Conservation (phyloP, 2,888 invertebrate species). For the Abscondita cerata region DNA sequence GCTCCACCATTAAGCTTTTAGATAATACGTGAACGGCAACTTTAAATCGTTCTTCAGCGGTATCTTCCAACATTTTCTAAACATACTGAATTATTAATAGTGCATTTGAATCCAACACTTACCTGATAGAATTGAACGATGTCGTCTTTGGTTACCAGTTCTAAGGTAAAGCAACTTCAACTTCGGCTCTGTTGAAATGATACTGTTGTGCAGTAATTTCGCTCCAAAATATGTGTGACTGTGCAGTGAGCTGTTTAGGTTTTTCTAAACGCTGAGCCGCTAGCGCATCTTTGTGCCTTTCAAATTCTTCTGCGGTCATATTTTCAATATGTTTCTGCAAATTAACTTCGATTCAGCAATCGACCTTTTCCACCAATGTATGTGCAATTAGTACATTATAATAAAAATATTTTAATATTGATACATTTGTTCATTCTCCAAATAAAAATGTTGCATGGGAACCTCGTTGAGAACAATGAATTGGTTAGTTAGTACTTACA, state of each 20-base stretch:
- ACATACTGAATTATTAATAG: not conserved
- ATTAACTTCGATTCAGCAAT: too few relatives aligned
- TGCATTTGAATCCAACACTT: constrained; percentile 25
- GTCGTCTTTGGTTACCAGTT: constrained; percentile 80
- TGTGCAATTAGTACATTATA: too few relatives aligned
- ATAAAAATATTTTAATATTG: too few relatives aligned
- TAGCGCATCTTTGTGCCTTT: constrained; percentile 82
- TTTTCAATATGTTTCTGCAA: constrained; percentile 70
- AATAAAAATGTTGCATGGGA: too few relatives aligned
- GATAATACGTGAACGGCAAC: constrained; percentile 79
- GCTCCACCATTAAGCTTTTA: constrained; percentile 70
- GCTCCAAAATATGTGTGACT: constrained; percentile 78
- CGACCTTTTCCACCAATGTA: too few relatives aligned
- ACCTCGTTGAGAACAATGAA: too few relatives aligned
- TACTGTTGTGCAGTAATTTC: constrained; percentile 89
- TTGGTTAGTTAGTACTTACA: too few relatives aligned
- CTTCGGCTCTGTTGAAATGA: constrained; percentile 86
- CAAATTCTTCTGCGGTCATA: constrained; percentile 82
- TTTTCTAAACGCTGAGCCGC: constrained; percentile 85
- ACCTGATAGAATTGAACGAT: constrained; percentile 83
- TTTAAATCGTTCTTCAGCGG: constrained; percentile 72
- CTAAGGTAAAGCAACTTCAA: constrained; percentile 85
- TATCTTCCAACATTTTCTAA: constrained; percentile 68
- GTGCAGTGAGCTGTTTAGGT: constrained; percentile 82
- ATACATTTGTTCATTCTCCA: too few relatives aligned